Conservation (phyloP, 2,888 invertebrate species). For the Amorpha juglandis region DNA sequence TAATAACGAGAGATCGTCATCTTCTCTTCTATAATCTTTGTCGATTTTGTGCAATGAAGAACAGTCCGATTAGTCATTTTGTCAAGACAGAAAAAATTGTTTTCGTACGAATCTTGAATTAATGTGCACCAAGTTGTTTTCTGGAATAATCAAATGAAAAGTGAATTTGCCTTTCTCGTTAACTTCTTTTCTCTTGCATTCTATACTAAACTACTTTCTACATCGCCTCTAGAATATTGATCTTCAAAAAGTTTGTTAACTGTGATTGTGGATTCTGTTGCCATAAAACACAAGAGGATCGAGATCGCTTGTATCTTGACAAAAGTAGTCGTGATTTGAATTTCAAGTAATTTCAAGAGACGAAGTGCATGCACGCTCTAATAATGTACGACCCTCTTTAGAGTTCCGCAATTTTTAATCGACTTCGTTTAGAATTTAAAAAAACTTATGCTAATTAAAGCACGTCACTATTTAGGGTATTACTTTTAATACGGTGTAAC, state of each 20-base stretch:
- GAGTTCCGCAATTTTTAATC: neutral
- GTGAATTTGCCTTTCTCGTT: constrained; percentile 28
- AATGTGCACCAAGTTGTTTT: constrained; percentile 25
- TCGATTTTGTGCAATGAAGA: neutral
- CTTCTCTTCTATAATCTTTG: too few relatives aligned
- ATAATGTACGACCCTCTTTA: constrained; percentile 43
- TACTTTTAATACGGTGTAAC: too few relatives aligned
- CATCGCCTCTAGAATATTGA: constrained; percentile 27
- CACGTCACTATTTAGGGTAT: too few relatives aligned
- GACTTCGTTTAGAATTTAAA: too few relatives aligned
- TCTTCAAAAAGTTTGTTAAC: constrained; percentile 21
- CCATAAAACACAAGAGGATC: constrained; percentile 4
- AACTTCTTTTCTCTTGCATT: constrained; percentile 27
- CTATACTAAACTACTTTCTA: constrained; percentile 31
- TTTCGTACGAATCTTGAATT: constrained; percentile 14
- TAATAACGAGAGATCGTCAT: too few relatives aligned
- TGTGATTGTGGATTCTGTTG: constrained; percentile 18
- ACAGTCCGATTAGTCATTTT: neutral
- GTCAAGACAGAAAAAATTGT: neutral
- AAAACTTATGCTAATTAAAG: too few relatives aligned
- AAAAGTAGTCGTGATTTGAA: constrained; percentile 43
- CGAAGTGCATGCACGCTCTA: constrained; percentile 48
- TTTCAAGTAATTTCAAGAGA: constrained; percentile 46
- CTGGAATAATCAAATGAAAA: constrained; percentile 32
- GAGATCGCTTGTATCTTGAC: constrained; percentile 14